Base-by-base conservation (phyloP, 2,888 invertebrate genomes). In the Dasypogon diadema region DNA sequence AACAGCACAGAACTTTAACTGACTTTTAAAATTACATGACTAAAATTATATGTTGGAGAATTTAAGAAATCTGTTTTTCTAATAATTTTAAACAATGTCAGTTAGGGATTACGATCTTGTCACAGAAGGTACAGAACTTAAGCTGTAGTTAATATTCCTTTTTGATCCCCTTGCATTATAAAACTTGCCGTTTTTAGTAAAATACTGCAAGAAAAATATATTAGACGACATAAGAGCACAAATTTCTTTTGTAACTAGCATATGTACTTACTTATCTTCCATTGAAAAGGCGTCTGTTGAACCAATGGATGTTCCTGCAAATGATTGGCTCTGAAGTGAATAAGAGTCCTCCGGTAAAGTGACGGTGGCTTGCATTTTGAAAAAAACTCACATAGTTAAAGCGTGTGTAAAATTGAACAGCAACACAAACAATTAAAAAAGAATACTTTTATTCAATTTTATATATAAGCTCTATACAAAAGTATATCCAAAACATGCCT, bases 291-390 rank as follows among this genome's bases (percentile, higher is more conserved):
- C 85, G 79, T 85, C 85, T 80, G 84, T 83, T 76, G 85, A 85
- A 75, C 84, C 85, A 80, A 85, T 83, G 80, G 85, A 85, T 79
- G 85, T 85, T 84, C 85, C 85, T 83, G 85, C 85, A 83, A 85
- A 84, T 83, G 85, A 85, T 24, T 55, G 58, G 84, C 85, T 85
- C 83, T 85, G 83, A 81, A 85, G 82, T 83, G 85, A 85, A 79
- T 85, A 83, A 80, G 83, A 80, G 80, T 85, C 85, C 83, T 85
- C 85, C 81, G 85, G 84, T 79, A 85, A 84, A 81, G 84, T 85
- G 80, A 85, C 82, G 80, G 85, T 85, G 80, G 85, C 85, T 85
- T 83, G 79, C 79, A 78, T 30, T 58, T 60, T 14, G 22, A 63
- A 58, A 21, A n/a, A n/a, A n/a, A n/a, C n/a, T n/a, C n/a, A n/a